Evolutionary conservation across 2,888 invertebrate species (phyloP), one percentile per base, ranked within the genome.

Genomic region (Amiota communis): DNA sequence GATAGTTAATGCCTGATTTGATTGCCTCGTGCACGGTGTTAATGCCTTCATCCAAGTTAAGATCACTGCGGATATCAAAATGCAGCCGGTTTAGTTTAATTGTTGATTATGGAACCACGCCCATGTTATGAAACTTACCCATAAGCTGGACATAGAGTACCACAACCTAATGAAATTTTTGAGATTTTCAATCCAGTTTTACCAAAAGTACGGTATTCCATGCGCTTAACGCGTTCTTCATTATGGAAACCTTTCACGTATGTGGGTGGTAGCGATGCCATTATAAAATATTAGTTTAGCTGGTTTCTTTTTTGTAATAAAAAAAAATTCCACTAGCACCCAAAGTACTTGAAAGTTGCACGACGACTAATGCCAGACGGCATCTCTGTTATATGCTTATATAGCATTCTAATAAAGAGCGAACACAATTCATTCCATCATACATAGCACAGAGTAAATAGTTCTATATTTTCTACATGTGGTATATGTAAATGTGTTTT

Each of bases 1-100:
- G 93, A 83, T 96, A 97, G 90, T 98, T 98, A 17, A 98, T 92
- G 8, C 98, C 98, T 56, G 91, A 91, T 85, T 92, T 93, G 2
- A 98, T 87, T 0, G 95, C 94, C 79, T 93, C 91, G 70, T 92
- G 92, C 53, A 98, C 91, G 0, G 96, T 92, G 72, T 92, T 89
- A 70, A 94, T 92, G 56, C 93, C 93, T 78, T 95, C 92, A 65
- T 94, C 91, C 76, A 91, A 92, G 0, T 90, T 86, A 70, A 95
- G 95, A 90, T 46, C 56, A 1, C 83, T 84, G 36, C 10, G 13
- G 15, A n/a, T 36, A 36, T 36, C 36, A 36, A 36, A 36, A 36
- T 6, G 6, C 23, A 6, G 36, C n/a, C n/a, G n/a, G n/a, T 15
- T n/a, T 12, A 53, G 8, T 53, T 53, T 3, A 53, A 8, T 53